A percentile compares a stretch with the other conserved stretches of the same genome.
Evolutionary conservation across 2,888 invertebrate species (phyloP).

Genomic region (Acleris cristana): DNA sequence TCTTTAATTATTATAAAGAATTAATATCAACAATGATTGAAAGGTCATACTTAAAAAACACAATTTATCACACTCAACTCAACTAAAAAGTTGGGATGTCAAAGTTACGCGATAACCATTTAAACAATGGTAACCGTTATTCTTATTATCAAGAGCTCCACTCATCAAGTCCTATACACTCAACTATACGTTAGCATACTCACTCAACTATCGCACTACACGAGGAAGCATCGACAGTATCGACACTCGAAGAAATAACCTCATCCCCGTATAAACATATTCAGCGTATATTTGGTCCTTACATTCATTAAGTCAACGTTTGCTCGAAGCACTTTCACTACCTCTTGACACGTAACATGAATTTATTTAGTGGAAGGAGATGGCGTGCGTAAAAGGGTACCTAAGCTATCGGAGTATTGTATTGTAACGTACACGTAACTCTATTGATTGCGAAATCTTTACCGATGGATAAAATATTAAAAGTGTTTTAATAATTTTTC

Average conservation of each 20-base stretch:
- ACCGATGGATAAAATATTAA: no score
- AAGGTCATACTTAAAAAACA: no score
- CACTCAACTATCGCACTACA: constrained; percentile 5
- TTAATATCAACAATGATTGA: no score
- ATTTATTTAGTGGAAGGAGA: constrained; percentile 27
- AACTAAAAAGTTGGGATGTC: no score
- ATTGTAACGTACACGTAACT: no score
- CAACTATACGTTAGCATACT: background rate
- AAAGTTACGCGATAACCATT: no score
- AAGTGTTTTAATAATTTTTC: no score
- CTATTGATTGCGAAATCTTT: no score
- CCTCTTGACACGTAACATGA: constrained; percentile 31
- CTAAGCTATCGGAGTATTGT: background rate
- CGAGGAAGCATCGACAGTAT: constrained; percentile 15
- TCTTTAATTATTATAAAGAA: no score
- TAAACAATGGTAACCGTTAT: background rate
- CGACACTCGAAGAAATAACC: constrained; percentile 30
- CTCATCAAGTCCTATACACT: background rate
- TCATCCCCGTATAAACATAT: constrained; percentile 33
- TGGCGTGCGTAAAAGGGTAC: constrained; percentile 8
- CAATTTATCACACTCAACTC: no score
- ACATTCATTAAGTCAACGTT: constrained; percentile 37
- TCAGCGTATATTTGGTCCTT: constrained; percentile 26
- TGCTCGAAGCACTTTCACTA: constrained; percentile 29
- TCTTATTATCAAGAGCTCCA: background rate